Percentiles rank a stretch among this genome's conserved stretches.
These are phyloP conservation scores for Melinaea marsaeus DNA, from an alignment of 2,888 invertebrate species.

Conservation along the genomic window DNA sequence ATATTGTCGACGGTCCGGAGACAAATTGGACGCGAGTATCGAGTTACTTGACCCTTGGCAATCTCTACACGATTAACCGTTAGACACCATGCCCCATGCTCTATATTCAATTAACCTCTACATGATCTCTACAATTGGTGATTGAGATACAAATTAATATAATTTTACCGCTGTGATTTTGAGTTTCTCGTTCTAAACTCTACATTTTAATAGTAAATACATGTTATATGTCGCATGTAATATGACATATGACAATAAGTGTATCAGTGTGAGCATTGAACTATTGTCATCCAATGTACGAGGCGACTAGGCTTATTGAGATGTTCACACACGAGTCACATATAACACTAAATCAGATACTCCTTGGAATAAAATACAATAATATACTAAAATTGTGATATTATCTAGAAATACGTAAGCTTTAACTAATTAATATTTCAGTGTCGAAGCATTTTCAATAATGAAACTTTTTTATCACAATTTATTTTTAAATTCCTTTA, in stretches of 20 bases:
- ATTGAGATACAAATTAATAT: neutral
- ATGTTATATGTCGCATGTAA: too few species aligned
- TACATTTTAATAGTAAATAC: too few species aligned
- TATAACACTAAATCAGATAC: too few species aligned
- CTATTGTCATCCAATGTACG: conserved; percentile 70
- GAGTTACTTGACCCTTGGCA: conserved; percentile 68
- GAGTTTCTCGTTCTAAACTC: neutral
- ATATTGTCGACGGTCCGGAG: conserved; percentile 41
- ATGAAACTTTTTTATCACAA: too few species aligned
- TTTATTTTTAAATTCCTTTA: too few species aligned
- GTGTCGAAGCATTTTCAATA: too few species aligned
- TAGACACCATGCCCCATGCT: conserved; percentile 16
- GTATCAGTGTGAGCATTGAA: conserved; percentile 37
- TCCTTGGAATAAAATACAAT: too few species aligned
- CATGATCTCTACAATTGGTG: neutral
- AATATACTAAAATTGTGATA: too few species aligned
- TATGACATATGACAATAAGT: too few species aligned
- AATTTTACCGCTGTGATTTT: neutral
- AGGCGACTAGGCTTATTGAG: conserved; percentile 38
- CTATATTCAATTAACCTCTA: conserved; percentile 1
- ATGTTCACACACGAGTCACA: too few species aligned
- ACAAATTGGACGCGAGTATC: conserved; percentile 73
- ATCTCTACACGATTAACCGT: conserved; percentile 27
- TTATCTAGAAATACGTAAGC: too few species aligned
- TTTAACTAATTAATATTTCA: too few species aligned